Percentiles rank a stretch among this genome's conserved stretches.
Evolutionary conservation across 2,113 vertebrate species (phyloP).

Genomic region (Sporophila hypoxantha): DNA sequence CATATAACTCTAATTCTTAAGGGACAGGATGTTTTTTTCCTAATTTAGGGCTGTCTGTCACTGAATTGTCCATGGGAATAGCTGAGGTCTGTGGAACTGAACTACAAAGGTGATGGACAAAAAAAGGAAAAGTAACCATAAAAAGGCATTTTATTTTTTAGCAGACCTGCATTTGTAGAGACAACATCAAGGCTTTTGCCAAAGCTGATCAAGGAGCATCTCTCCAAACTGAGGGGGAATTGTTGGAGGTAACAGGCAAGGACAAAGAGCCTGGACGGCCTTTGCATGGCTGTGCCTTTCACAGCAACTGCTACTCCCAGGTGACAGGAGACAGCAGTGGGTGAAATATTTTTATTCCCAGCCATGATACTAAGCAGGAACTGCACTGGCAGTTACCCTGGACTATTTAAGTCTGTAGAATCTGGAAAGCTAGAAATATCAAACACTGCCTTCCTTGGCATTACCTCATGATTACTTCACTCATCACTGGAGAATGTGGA

Average conservation of each 20-base stretch:
- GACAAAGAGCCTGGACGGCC: not conserved
- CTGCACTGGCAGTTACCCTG: not conserved
- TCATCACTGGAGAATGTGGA: not conserved
- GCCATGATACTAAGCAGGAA: not conserved
- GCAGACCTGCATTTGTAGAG: not conserved
- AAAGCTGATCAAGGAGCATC: rapidly evolving
- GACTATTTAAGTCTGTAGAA: not conserved
- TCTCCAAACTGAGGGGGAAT: not conserved
- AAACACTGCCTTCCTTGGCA: not conserved
- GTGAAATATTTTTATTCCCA: slow-evolving; percentile 1
- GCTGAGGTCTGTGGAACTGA: not conserved
- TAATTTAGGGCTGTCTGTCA: not conserved
- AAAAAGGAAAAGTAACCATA: not conserved
- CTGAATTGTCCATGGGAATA: not conserved
- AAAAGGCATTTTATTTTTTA: not conserved
- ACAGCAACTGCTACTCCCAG: not conserved
- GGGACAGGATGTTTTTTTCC: not conserved
- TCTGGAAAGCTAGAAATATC: not conserved
- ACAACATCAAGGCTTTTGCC: not conserved
- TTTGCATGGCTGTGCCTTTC: not conserved
- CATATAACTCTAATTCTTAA: not conserved
- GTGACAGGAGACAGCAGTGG: not conserved
- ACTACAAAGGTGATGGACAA: not conserved
- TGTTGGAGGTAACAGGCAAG: not conserved
- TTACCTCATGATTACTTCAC: slow-evolving; percentile 21